Conservation (phyloP, 2,888 invertebrate genomes). For the Cistogaster globosa region DNA sequence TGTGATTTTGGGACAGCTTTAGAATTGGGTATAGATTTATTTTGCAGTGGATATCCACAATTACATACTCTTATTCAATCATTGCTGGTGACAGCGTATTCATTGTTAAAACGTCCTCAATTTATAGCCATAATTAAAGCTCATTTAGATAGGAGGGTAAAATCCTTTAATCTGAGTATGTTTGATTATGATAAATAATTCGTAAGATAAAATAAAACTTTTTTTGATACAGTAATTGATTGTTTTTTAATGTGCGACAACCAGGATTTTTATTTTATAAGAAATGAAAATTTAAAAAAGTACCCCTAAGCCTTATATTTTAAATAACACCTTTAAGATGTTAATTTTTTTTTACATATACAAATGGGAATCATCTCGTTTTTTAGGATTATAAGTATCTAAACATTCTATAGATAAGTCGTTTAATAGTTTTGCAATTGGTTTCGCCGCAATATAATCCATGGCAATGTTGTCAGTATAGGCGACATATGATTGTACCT, state of each 20-base stretch:
- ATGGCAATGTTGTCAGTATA: slow-evolving; percentile 80
- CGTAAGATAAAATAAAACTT: not conserved
- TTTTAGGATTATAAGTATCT: slow-evolving; percentile 76
- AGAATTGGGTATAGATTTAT: slow-evolving; percentile 93
- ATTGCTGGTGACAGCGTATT: slow-evolving; percentile 89
- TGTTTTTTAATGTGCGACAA: not conserved
- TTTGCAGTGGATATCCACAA: slow-evolving; percentile 88
- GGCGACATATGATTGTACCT: slow-evolving; percentile 77
- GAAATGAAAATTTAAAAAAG: not conserved
- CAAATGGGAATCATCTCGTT: slow-evolving; percentile 78
- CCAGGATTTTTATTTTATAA: too few relatives aligned
- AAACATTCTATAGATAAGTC: slow-evolving; percentile 76
- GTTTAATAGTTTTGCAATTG: slow-evolving; percentile 78
- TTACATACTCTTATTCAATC: slow-evolving; percentile 87
- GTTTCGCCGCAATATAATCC: slow-evolving; percentile 78
- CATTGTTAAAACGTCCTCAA: slow-evolving; percentile 87
- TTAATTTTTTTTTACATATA: slow-evolving; percentile 75
- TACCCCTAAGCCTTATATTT: not conserved
- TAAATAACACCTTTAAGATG: not conserved
- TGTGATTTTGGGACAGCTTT: slow-evolving; percentile 97
- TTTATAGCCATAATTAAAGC: slow-evolving; percentile 90
- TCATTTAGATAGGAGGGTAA: slow-evolving; percentile 89
- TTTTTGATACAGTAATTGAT: slow-evolving; percentile 8
- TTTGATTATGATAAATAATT: slow-evolving; percentile 75
- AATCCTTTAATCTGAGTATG: slow-evolving; percentile 84